A percentile compares a stretch with the other conserved stretches of the same genome.
These are phyloP conservation scores for Melanotaenia maccullochi DNA, from an alignment of 2,797 vertebrate species.

Conservation along the genomic window DNA sequence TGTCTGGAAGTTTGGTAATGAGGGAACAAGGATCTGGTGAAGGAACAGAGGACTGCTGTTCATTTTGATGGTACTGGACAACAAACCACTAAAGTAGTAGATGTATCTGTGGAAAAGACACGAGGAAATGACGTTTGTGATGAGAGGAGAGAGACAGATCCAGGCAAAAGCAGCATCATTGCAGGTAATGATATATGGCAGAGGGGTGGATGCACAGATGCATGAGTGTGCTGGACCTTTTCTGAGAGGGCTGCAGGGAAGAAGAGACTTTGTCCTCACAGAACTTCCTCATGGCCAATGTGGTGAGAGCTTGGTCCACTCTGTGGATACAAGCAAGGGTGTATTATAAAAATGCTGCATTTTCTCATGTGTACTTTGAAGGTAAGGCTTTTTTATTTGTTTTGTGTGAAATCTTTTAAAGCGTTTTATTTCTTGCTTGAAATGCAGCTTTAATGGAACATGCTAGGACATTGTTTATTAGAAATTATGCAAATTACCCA, in stretches of 20 bases:
- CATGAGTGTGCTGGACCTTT: slow-evolving; percentile 78
- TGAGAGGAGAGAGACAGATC: not conserved
- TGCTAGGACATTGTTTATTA: not conserved
- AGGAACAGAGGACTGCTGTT: slow-evolving; percentile 92
- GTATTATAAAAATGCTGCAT: not conserved
- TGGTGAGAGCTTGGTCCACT: slow-evolving; percentile 91
- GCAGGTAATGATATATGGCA: not conserved
- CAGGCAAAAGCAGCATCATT: not conserved
- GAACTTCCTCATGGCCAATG: slow-evolving; percentile 93
- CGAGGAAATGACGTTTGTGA: slow-evolving; percentile 6
- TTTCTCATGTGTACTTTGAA: not conserved
- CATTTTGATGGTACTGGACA: slow-evolving; percentile 91
- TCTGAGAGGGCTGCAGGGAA: slow-evolving; percentile 90
- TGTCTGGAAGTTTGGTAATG: slow-evolving; percentile 85
- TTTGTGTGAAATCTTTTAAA: not conserved
- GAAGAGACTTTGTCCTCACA: slow-evolving; percentile 91
- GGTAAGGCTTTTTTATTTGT: not conserved
- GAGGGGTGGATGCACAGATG: not conserved
- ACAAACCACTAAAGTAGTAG: slow-evolving; percentile 90
- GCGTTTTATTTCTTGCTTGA: not conserved
- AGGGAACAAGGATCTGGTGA: slow-evolving; percentile 87
- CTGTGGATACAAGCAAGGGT: slow-evolving; percentile 69
- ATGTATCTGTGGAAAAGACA: slow-evolving; percentile 83
- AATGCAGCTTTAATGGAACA: too few relatives aligned
- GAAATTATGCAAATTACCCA: slow-evolving; percentile 78